phyloP scores from a whole-genome alignment of 2,113 vertebrate species.

The Felis catus region DNA sequence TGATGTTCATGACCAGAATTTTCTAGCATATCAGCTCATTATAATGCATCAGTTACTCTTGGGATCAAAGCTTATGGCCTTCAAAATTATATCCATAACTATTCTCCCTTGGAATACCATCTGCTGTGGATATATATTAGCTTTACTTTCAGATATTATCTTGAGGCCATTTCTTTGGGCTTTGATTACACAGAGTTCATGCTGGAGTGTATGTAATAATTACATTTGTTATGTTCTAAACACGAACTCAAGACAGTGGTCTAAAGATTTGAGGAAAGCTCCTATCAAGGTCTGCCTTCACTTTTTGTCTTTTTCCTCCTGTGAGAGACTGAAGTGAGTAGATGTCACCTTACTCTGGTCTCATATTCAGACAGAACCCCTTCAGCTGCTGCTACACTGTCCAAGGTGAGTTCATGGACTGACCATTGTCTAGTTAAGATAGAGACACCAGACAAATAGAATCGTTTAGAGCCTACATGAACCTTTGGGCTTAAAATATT shows the following conservation, averaged over 20 bases:
- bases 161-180: background rate
- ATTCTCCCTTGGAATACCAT: background rate
- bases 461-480: background rate
- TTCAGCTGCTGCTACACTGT: background rate
- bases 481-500: background rate
- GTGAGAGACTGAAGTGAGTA: background rate
- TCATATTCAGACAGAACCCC: background rate
- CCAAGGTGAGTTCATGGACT: background rate
- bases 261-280: background rate
- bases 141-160: background rate
- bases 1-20: constrained; percentile 6
- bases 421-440: background rate
- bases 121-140: background rate
- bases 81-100: background rate
- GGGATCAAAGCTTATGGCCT: background rate
- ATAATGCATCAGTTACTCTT: background rate
- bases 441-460: background rate
- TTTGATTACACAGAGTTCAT: background rate
- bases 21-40: background rate
- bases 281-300: background rate
- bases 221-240: constrained; percentile 6
- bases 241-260: background rate
- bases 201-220: background rate
- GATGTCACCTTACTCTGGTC: background rate
- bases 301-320: background rate